A percentile compares a stretch with the other conserved stretches of the same genome.
phyloP scores from a whole-genome alignment of 2,888 invertebrate species.

The Torymus auratus region DNA sequence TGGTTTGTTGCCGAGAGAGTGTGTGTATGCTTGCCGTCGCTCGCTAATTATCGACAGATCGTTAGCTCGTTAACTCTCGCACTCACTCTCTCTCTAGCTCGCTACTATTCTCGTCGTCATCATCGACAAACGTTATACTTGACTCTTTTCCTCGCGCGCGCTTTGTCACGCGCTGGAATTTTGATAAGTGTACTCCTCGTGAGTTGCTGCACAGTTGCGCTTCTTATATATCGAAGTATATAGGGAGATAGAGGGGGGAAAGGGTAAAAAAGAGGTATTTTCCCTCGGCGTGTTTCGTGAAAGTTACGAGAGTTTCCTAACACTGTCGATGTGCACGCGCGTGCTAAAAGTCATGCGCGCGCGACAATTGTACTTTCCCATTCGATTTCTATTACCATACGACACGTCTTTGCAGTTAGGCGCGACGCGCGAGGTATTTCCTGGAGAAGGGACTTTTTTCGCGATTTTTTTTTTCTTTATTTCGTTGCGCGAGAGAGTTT shows the following conservation, averaged over 20 bases:
- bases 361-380: slow-evolving; percentile 49
- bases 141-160: background rate
- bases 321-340: slow-evolving; percentile 8
- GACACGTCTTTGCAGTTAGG: slow-evolving; percentile 49
- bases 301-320: slow-evolving; percentile 36
- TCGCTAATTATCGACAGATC: slow-evolving; percentile 47
- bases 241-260: no score
- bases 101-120: background rate
- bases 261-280: no score
- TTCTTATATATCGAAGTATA: no score
- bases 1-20: no score
- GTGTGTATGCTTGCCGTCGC: slow-evolving; percentile 11
- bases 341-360: slow-evolving; percentile 11
- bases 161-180: slow-evolving; percentile 6
- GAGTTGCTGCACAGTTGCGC: no score
- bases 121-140: background rate
- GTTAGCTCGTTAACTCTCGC: slow-evolving; percentile 33
- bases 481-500: background rate
- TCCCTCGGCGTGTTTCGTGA: slow-evolving; percentile 7
- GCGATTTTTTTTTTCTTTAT: background rate
- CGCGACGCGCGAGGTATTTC: background rate
- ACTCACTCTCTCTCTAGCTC: no score
- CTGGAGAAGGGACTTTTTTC: background rate
- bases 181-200: slow-evolving; percentile 23
- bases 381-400: slow-evolving; percentile 49